Conservation (phyloP, 2,888 invertebrate genomes). For the Brachypalpus laphriformis region DNA sequence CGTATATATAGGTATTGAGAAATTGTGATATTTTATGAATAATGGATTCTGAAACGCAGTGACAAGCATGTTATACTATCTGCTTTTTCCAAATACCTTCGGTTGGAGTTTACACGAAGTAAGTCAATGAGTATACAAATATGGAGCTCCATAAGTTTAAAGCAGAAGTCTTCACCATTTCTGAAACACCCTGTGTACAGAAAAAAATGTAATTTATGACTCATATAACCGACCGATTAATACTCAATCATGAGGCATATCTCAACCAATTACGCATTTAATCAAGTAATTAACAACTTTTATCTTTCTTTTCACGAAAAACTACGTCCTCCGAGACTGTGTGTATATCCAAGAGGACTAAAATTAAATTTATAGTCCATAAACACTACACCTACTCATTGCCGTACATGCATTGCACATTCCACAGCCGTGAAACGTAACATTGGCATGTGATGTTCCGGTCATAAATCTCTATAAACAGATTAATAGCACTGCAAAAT, state of each 20-base stretch:
- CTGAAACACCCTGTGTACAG: too few species aligned
- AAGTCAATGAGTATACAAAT: too few species aligned
- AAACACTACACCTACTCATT: constrained; percentile 12
- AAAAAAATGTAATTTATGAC: neutral
- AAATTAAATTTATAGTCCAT: constrained; percentile 16
- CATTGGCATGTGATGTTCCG: constrained; percentile 33
- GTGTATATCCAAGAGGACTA: neutral
- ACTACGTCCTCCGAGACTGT: constrained; percentile 1
- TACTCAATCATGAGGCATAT: neutral
- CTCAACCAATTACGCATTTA: constrained; percentile 16
- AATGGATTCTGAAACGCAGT: too few species aligned
- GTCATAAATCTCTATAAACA: constrained; percentile 59
- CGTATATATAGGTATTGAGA: too few species aligned
- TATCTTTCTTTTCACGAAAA: neutral
- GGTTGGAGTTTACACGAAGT: too few species aligned
- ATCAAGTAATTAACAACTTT: neutral
- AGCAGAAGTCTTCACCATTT: too few species aligned
- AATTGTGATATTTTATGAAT: too few species aligned
- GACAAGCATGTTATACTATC: too few species aligned
- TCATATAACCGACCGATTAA: neutral
- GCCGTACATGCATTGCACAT: constrained; percentile 24
- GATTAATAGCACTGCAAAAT: constrained; percentile 29
- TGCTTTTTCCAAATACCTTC: too few species aligned
- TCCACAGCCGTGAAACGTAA: constrained; percentile 29
- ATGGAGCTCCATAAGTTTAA: too few species aligned